Conservation (phyloP, 2,888 invertebrate species). For the Apantesis nais region DNA sequence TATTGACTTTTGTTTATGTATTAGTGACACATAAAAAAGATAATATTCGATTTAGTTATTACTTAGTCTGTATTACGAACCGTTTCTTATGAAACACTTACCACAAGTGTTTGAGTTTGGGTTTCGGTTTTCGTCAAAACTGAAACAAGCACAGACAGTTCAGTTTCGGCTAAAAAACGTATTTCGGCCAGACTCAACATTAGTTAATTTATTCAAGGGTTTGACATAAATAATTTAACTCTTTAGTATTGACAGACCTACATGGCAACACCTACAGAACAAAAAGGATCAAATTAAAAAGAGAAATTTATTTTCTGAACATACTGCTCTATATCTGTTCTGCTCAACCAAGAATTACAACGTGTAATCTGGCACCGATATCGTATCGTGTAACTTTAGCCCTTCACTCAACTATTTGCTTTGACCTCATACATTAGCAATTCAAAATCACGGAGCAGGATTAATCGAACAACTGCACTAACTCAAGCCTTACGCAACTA, state of each 20-base stretch:
- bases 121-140: too few relatives aligned
- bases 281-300: not conserved
- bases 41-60: too few relatives aligned
- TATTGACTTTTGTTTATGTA: too few relatives aligned
- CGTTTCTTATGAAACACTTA: too few relatives aligned
- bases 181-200: too few relatives aligned
- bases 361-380: not conserved
- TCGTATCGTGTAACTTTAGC: conserved; percentile 18
- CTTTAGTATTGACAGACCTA: conserved; percentile 2
- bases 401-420: conserved; percentile 45
- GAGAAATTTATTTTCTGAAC: not conserved
- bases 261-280: conserved; percentile 7
- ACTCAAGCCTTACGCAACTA: conserved; percentile 45
- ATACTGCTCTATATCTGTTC: not conserved
- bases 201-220: not conserved
- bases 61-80: too few relatives aligned
- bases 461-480: conserved; percentile 43
- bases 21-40: too few relatives aligned
- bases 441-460: conserved; percentile 48
- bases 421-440: conserved; percentile 48
- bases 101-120: too few relatives aligned
- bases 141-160: too few relatives aligned
- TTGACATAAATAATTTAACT: not conserved
- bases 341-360: not conserved
- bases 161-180: too few relatives aligned